phyloP scores from a whole-genome alignment of 1,140 invertebrate genomes.

The Tenebrio molitor region DNA sequence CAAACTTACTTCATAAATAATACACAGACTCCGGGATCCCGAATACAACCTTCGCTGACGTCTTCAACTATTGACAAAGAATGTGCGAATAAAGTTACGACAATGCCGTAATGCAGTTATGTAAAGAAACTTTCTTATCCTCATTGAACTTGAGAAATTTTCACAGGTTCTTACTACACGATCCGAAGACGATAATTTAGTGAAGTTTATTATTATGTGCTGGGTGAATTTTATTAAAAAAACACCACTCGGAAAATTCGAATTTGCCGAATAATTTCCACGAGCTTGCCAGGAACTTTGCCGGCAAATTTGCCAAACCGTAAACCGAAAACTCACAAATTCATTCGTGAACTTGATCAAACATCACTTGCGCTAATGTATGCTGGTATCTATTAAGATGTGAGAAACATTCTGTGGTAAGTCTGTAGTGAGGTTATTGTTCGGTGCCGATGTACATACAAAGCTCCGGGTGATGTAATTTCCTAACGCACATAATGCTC shows the following conservation, averaged over 20 bases:
- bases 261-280: too few species aligned
- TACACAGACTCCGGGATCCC: constrained; percentile 18
- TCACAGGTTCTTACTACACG: too few species aligned
- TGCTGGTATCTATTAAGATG: constrained; percentile 29
- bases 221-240: too few species aligned
- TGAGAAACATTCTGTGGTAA: constrained; percentile 16
- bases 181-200: too few species aligned
- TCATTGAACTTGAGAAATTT: too few species aligned
- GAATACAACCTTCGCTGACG: constrained; percentile 25
- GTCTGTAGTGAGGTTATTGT: constrained; percentile 18
- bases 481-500: constrained; percentile 24
- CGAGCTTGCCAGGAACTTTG: too few species aligned
- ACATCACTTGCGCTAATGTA: background rate
- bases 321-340: too few species aligned
- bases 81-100: constrained; percentile 14
- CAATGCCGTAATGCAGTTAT: background rate
- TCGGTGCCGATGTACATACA: constrained; percentile 10
- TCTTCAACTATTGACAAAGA: constrained; percentile 20
- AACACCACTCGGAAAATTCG: too few species aligned
- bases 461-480: constrained; percentile 16
- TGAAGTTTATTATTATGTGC: too few species aligned
- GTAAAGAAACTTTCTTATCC: background rate
- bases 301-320: too few species aligned
- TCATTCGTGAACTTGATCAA: background rate
- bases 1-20: constrained; percentile 39